These are phyloP conservation scores for Andricus grossulariae DNA, from an alignment of 1,140 invertebrate species.

Conservation along the genomic window DNA sequence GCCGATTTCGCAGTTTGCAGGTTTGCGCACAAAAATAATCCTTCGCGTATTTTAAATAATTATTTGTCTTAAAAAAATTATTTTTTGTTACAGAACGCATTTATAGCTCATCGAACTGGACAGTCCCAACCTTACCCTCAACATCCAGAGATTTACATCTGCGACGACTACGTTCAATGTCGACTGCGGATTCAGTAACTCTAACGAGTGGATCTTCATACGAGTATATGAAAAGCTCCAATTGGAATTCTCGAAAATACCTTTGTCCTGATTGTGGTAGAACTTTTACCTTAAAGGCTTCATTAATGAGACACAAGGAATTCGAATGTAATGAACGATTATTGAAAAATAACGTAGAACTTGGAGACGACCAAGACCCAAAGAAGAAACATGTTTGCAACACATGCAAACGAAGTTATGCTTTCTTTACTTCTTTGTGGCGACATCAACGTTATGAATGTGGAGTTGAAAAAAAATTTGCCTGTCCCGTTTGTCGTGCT, in stretches of 20 bases:
- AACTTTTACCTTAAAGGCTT: conserved; percentile 69
- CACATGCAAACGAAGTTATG: conserved; percentile 73
- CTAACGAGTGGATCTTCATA: neutral
- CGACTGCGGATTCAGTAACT: conserved; percentile 36
- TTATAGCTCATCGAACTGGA: conserved; percentile 64
- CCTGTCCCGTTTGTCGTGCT: conserved; percentile 69
- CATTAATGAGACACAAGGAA: conserved; percentile 71
- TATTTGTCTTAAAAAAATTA: neutral
- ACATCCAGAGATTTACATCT: conserved; percentile 48
- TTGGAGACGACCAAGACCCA: conserved; percentile 34
- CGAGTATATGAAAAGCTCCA: conserved; percentile 29
- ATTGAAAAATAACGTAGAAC: conserved; percentile 32
- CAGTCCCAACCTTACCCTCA: conserved; percentile 56
- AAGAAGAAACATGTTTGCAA: conserved; percentile 73
- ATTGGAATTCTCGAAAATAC: conserved; percentile 56
- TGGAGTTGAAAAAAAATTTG: conserved; percentile 76
- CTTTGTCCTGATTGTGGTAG: conserved; percentile 69
- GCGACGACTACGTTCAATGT: conserved; percentile 60
- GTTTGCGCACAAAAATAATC: neutral
- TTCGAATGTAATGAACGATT: conserved; percentile 68
- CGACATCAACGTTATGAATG: conserved; percentile 79
- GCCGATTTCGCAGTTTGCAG: neutral
- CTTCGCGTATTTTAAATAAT: neutral
- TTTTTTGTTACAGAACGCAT: conserved; percentile 56
- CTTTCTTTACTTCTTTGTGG: conserved; percentile 73